These are phyloP conservation scores for Sitta carolinensis DNA, from an alignment of 2,797 vertebrate species.

Conservation along the genomic window DNA sequence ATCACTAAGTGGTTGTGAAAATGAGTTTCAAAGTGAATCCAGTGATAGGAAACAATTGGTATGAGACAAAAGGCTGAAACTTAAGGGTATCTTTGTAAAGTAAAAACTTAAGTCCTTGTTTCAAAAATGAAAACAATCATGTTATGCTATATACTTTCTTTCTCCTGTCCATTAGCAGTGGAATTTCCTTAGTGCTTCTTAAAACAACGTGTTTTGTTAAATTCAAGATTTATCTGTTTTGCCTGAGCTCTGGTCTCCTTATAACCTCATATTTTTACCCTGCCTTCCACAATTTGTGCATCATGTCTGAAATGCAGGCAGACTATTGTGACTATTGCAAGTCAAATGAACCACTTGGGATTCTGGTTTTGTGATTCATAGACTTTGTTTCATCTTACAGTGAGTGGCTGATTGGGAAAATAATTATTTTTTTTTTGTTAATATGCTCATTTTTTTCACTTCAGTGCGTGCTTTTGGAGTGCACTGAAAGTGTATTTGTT, in stretches of 20 bases:
- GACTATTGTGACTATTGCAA: slow-evolving; percentile 13
- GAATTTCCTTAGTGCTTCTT: slow-evolving; percentile 11
- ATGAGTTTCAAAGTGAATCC: neutral
- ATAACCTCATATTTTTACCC: neutral
- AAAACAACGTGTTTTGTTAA: neutral
- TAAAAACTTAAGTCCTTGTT: neutral
- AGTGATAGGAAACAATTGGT: neutral
- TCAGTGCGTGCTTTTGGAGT: neutral
- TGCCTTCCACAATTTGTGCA: neutral
- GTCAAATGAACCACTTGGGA: slow-evolving; percentile 40
- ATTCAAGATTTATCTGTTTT: slow-evolving; percentile 9
- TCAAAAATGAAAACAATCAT: neutral
- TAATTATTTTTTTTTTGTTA: slow-evolving; percentile 8
- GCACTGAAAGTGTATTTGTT: neutral
- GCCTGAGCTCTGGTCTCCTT: slow-evolving; percentile 6
- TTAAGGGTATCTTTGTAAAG: neutral
- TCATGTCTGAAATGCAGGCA: slow-evolving; percentile 22
- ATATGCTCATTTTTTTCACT: neutral
- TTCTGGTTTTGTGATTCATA: slow-evolving; percentile 31
- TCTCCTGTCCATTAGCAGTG: neutral
- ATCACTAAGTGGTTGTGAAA: neutral
- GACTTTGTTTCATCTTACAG: slow-evolving; percentile 11
- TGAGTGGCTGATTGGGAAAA: neutral
- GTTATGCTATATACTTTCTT: neutral
- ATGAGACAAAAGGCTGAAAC: neutral